Evolutionary conservation across 2,888 invertebrate species (phyloP).

Genomic region (Cerceris rybyensis): DNA sequence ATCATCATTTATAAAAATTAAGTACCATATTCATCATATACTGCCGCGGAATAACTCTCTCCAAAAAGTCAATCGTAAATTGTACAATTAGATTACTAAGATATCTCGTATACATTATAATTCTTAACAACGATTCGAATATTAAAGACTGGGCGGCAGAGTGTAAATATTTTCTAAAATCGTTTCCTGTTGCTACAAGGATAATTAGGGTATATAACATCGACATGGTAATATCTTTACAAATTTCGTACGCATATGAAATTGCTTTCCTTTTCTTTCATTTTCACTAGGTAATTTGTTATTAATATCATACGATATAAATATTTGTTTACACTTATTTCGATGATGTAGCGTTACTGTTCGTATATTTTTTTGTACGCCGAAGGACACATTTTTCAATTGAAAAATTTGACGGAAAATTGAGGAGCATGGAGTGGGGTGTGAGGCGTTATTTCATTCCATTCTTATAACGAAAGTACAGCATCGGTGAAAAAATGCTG

Average conservation of each 20-base stretch:
- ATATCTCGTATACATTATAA: conserved; percentile 19
- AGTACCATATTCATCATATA: background rate
- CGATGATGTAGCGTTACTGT: conserved; percentile 59
- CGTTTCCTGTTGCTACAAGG: conserved; percentile 22
- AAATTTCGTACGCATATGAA: conserved; percentile 61
- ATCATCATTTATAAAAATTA: too few relatives aligned
- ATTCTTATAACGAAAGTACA: conserved; percentile 32
- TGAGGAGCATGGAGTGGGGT: too few relatives aligned
- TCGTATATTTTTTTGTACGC: conserved; percentile 33
- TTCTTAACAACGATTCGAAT: conserved; percentile 38
- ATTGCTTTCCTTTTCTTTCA: conserved; percentile 30
- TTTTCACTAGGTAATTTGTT: conserved; percentile 47
- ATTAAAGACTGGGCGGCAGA: conserved; percentile 41
- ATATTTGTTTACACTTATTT: conserved; percentile 67
- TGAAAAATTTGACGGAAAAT: conserved; percentile 35
- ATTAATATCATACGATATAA: conserved; percentile 59
- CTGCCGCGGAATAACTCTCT: background rate
- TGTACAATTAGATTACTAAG: conserved; percentile 20
- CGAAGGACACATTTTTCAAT: conserved; percentile 21
- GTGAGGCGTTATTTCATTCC: conserved; percentile 16
- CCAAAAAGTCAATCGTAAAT: background rate
- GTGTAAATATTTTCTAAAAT: conserved; percentile 33
- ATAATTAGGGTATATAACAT: conserved; percentile 46
- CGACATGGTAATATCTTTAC: conserved; percentile 57
- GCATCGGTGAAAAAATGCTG: conserved; percentile 43